Percentiles rank a stretch among this genome's conserved stretches.
phyloP scores from a whole-genome alignment of 1,140 invertebrate genomes.

The Chlorops oryzae region DNA sequence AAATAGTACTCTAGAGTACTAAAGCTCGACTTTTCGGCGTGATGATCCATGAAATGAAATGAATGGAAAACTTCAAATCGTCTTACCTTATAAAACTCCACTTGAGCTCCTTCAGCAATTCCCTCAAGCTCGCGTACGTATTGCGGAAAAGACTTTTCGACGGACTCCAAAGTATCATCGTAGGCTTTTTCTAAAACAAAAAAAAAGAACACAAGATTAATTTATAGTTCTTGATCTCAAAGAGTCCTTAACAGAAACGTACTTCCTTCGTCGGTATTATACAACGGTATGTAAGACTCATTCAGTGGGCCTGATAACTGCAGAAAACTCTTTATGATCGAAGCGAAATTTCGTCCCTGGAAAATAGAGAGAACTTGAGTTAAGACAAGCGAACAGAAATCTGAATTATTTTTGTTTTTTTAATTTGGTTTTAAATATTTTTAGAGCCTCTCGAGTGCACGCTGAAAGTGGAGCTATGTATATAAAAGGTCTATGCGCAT shows the following conservation, averaged over 20 bases:
- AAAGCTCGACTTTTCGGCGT: too few relatives aligned
- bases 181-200: slow-evolving; percentile 54
- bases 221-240: slow-evolving; percentile 1
- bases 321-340: slow-evolving; percentile 66
- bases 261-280: slow-evolving; percentile 61
- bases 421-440: too few relatives aligned
- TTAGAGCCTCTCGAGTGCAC: too few relatives aligned
- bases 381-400: neutral
- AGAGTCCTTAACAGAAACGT: slow-evolving; percentile 22
- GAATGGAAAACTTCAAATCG: too few relatives aligned
- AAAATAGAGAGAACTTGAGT: slow-evolving; percentile 1
- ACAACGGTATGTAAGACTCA: slow-evolving; percentile 62
- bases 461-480: too few relatives aligned
- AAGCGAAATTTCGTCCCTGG: slow-evolving; percentile 70
- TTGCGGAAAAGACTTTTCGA: slow-evolving; percentile 67
- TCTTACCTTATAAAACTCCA: slow-evolving; percentile 72
- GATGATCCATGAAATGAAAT: too few relatives aligned
- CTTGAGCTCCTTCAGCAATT: slow-evolving; percentile 71
- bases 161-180: slow-evolving; percentile 62
- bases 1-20: too few relatives aligned
- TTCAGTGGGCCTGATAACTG: slow-evolving; percentile 58
- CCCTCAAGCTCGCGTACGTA: slow-evolving; percentile 79
- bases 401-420: too few relatives aligned
- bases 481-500: too few relatives aligned
- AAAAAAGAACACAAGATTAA: neutral